Percentiles rank a stretch among this genome's conserved stretches.
These are phyloP conservation scores for Drosophila equinoxialis DNA, from an alignment of 1,140 invertebrate species.

Conservation along the genomic window DNA sequence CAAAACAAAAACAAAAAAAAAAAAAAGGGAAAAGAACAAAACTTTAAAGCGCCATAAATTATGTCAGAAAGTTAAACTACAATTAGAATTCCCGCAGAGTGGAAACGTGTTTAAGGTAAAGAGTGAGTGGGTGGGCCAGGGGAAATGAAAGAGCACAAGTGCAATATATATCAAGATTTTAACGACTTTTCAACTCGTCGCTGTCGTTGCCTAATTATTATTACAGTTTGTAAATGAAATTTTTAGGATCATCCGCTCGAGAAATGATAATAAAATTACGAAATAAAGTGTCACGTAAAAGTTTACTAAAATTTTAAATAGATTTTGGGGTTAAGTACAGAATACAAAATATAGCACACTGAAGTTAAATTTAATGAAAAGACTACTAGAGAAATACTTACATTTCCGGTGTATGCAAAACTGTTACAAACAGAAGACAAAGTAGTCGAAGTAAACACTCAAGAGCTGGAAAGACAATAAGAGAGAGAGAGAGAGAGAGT, in stretches of 20 bases:
- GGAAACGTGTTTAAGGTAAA: not conserved
- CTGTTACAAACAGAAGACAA: conserved; percentile 4
- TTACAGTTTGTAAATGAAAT: conserved; percentile 52
- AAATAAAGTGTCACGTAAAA: conserved; percentile 43
- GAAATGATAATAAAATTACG: conserved; percentile 52
- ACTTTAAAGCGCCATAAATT: conserved; percentile 63
- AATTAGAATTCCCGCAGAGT: conserved; percentile 62
- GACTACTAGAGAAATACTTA: conserved; percentile 2
- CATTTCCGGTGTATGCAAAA: conserved; percentile 4
- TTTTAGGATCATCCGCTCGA: conserved; percentile 52
- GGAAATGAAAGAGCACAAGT: conserved; percentile 2
- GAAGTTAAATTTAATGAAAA: not conserved
- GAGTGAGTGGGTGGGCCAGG: not conserved
- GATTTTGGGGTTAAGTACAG: not conserved
- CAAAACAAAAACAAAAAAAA: conserved; percentile 12
- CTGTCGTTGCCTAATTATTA: conserved; percentile 59
- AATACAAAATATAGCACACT: not conserved
- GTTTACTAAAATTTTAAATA: conserved; percentile 3
- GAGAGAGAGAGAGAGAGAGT: not conserved
- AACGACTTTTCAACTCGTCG: conserved; percentile 53
- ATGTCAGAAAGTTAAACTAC: conserved; percentile 74
- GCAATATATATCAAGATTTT: conserved; percentile 46
- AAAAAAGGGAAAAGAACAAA: conserved; percentile 31
- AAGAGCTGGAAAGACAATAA: not conserved
- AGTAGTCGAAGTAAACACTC: not conserved